These are phyloP conservation scores for Channallabes apus DNA, from an alignment of 2,797 vertebrate genomes.

Conservation along the genomic window DNA sequence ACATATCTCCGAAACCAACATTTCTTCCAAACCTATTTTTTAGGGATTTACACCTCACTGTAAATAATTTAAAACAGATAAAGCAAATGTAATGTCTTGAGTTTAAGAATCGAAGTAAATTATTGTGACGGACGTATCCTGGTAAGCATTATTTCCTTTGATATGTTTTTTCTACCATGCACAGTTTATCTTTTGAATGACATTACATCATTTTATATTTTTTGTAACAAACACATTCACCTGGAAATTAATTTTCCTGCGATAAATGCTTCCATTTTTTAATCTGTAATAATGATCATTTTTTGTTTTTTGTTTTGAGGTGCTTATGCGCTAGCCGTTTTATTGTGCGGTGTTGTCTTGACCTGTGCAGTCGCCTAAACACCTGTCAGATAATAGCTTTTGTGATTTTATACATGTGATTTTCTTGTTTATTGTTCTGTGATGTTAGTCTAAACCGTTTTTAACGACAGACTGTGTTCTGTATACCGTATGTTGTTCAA, in stretches of 20 bases:
- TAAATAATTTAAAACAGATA: background rate
- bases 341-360: background rate
- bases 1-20: background rate
- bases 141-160: background rate
- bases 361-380: background rate
- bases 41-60: background rate
- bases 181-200: background rate
- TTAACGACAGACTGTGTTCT: background rate
- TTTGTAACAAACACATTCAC: background rate
- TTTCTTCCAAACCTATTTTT: background rate
- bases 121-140: background rate
- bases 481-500: background rate
- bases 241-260: background rate
- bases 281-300: background rate
- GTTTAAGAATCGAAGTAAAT: background rate
- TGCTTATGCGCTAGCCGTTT: background rate
- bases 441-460: background rate
- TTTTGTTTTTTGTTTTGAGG: background rate
- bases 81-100: background rate
- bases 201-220: background rate
- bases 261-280: conserved; percentile 14
- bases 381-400: background rate
- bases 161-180: background rate
- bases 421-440: background rate
- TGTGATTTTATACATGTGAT: conserved; percentile 1